Base-by-base conservation (phyloP, 1,140 invertebrate species). In the Solen grandis region DNA sequence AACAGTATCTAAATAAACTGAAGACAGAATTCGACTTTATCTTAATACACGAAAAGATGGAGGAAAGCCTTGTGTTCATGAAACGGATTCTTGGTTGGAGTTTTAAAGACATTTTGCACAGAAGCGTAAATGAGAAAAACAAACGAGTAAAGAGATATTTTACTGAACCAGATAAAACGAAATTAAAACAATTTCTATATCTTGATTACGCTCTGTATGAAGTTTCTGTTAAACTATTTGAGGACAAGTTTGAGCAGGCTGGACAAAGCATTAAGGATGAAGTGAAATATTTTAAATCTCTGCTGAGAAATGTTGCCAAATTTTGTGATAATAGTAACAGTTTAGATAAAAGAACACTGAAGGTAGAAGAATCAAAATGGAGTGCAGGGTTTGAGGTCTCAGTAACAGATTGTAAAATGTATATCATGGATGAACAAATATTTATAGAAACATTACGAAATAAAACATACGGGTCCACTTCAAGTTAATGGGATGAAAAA, bases 41-140 rank as follows among this genome's bases (percentile, higher is more conserved):
- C 13, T 90, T 94, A 91, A 90, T 94, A 8, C 88, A 92, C 2
- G 93, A 94, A 83, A 88, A 91, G 63, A 92, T 94, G 84, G 93
- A 94, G 70, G 93, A 93, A 82, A 94, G 93, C 5, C 74, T 94
- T 27, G 87, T 94, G 31, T 84, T 94, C 5, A 82, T 94, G 65
- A 88, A 86, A 33, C 82, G 93, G 65, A 63, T 92, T 4, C 88
- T 94, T 36, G 93, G 91, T 70, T 94, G 94, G 93, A 84, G 91
- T 16, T 75, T 92, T 5, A 88, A 91, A 54, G 89, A 93, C 62
- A 85, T 94, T 1, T 70, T 92, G 0, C 85, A 86, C 50, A 38
- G 76, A 31, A 70, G 72, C 16, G 52, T 79, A 38, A 66, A 81
- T 31, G 31, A 70, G 0, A 65, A 62, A 2, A 66, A 74, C n/a